These are phyloP conservation scores for Eudasyphora cyanicolor DNA, from an alignment of 2,888 invertebrate species.

Conservation along the genomic window DNA sequence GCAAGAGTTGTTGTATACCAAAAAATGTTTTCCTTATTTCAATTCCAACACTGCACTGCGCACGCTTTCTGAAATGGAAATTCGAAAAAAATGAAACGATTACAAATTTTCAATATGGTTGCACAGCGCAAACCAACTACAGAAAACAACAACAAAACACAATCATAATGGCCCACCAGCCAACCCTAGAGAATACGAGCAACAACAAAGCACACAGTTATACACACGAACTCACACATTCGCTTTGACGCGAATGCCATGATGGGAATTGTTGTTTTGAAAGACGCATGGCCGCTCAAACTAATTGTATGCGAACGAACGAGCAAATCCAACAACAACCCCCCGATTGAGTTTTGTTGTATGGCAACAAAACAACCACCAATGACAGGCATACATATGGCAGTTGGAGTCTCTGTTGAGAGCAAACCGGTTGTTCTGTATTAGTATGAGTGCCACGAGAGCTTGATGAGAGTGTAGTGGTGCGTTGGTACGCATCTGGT, in stretches of 20 bases:
- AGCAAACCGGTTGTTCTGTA: constrained; percentile 28
- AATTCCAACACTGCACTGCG: constrained; percentile 49
- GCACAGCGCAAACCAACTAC: constrained; percentile 42
- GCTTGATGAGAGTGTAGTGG: constrained; percentile 33
- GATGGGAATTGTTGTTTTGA: constrained; percentile 15
- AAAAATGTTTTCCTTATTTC: neutral
- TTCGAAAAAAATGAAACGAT: constrained; percentile 4
- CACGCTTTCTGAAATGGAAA: constrained; percentile 25
- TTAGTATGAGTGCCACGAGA: constrained; percentile 38
- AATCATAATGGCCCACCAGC: neutral
- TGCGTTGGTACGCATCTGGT: neutral
- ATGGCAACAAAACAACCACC: constrained; percentile 47
- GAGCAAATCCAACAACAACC: constrained; percentile 57
- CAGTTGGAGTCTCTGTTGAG: neutral
- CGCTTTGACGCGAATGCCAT: neutral
- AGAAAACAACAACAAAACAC: constrained; percentile 3
- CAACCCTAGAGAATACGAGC: neutral
- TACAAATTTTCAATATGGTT: constrained; percentile 59
- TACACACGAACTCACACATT: neutral
- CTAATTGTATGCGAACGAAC: constrained; percentile 37
- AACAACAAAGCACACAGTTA: neutral
- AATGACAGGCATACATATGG: constrained; percentile 62
- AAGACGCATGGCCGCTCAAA: constrained; percentile 59
- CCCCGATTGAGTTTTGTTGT: neutral
- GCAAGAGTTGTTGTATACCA: constrained; percentile 3